Percentiles rank a stretch among this genome's conserved stretches.
Conservation (phyloP, 2,797 vertebrate species). For the Pseudotriccus pelzelni region DNA sequence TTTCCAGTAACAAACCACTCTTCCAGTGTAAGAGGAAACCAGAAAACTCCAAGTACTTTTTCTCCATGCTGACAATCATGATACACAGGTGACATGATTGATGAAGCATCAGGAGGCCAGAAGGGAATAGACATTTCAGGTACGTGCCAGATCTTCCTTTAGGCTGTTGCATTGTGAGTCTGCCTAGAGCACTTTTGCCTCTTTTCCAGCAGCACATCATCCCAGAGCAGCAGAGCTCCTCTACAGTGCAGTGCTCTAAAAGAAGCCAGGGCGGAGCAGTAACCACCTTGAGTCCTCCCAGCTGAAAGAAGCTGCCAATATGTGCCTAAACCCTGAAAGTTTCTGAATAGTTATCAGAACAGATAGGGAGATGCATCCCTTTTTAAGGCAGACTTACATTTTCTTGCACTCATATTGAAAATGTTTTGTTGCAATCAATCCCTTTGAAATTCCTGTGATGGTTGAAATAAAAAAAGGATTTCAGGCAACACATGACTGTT, state of each 20-base stretch:
- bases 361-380: neutral
- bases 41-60: neutral
- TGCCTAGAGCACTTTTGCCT: neutral
- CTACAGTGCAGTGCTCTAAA: fast-evolving
- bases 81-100: neutral
- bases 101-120: neutral
- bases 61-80: neutral
- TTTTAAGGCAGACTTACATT: neutral
- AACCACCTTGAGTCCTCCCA: neutral
- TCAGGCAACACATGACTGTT: neutral
- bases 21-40: neutral
- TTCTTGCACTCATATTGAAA: neutral
- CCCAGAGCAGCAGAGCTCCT: neutral
- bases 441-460: neutral
- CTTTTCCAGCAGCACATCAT: neutral
- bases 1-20: neutral
- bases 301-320: neutral
- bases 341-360: neutral
- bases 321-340: neutral
- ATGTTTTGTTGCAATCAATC: neutral
- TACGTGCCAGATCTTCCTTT: neutral
- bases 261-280: neutral
- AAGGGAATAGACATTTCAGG: neutral
- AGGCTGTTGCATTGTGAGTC: neutral
- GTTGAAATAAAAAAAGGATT: neutral